phyloP scores from a whole-genome alignment of 2,888 invertebrate genomes.

The Mythimna loreyi region DNA sequence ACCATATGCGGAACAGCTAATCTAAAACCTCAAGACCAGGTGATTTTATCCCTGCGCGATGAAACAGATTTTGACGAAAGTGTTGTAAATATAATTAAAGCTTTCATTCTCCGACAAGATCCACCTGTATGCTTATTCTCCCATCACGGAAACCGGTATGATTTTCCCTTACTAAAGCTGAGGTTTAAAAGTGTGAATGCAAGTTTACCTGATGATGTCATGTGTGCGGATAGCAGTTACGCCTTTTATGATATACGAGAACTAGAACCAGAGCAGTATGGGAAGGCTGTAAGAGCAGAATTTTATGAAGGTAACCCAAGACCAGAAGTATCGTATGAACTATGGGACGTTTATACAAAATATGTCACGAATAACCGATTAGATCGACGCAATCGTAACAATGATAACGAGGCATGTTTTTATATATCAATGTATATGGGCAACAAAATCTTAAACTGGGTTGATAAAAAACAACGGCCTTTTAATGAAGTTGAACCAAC shows the following conservation, averaged over 20 bases:
- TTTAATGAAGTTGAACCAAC: not conserved
- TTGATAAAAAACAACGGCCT: slow-evolving; percentile 1
- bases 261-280: not conserved
- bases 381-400: not conserved
- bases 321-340: not conserved
- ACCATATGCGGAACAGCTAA: too few relatives aligned
- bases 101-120: not conserved
- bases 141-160: not conserved
- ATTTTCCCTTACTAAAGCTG: slow-evolving; percentile 6
- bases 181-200: not conserved
- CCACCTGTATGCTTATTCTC: not conserved
- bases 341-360: not conserved
- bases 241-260: slow-evolving; percentile 4
- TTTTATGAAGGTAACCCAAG: slow-evolving; percentile 1
- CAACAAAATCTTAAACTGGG: not conserved
- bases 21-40: not conserved
- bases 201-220: slow-evolving; percentile 7
- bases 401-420: not conserved
- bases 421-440: not conserved
- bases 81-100: not conserved
- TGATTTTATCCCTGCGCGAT: not conserved
- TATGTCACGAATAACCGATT: not conserved
- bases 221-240: slow-evolving; percentile 14
- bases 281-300: not conserved
- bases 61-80: not conserved